Evolutionary conservation across 1,140 invertebrate genomes (phyloP).

Genomic region (Druon quercuslanigerum): DNA sequence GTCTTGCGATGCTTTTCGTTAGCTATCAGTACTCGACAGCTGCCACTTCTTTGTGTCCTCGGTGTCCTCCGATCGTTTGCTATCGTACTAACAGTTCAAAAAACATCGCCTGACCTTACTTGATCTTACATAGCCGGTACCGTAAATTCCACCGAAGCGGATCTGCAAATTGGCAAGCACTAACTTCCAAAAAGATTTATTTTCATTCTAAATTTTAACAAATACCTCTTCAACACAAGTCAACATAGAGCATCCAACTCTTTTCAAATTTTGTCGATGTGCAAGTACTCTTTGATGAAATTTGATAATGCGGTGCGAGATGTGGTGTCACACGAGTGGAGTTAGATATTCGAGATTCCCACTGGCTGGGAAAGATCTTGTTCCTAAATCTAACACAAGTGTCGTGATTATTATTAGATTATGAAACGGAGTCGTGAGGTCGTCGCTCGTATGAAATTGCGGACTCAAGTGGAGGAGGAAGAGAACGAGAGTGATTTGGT

Average conservation of each 20-base stretch:
- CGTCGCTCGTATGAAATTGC: conserved; percentile 7
- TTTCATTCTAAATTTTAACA: background rate
- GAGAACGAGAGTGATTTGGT: conserved; percentile 10
- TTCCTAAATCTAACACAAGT: conserved; percentile 21
- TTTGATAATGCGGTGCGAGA: background rate
- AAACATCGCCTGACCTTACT: conserved; percentile 13
- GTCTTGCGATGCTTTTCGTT: conserved; percentile 20
- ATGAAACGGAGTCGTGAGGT: conserved; percentile 19
- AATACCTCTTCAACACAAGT: background rate
- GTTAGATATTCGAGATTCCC: background rate
- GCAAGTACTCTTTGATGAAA: background rate
- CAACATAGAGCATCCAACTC: no score
- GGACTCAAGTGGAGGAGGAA: background rate
- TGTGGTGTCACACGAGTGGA: background rate
- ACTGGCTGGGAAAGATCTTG: background rate
- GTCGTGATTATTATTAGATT: conserved; percentile 27
- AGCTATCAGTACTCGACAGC: background rate
- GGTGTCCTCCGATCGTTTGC: conserved; percentile 15
- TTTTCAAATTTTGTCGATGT: no score
- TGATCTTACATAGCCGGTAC: background rate
- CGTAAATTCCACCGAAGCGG: background rate
- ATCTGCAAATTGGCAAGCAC: background rate
- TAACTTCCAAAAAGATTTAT: background rate
- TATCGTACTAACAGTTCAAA: conserved; percentile 14
- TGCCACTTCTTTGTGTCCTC: conserved; percentile 29